Conservation (phyloP, 2,113 vertebrate genomes). For the Eulacestoma nigropectus region DNA sequence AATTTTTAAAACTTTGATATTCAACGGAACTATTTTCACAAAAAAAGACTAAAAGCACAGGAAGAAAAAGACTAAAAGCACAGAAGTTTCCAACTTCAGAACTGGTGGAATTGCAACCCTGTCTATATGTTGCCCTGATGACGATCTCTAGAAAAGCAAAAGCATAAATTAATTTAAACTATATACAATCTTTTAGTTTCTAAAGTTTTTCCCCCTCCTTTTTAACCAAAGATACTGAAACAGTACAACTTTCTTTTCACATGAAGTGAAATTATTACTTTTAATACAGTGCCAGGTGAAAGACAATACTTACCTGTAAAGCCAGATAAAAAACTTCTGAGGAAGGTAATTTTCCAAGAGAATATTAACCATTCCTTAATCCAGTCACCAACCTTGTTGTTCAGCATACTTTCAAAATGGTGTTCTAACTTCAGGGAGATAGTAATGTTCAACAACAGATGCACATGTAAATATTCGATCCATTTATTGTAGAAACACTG, state of each 20-base stretch:
- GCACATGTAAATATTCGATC: not conserved
- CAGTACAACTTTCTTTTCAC: not conserved
- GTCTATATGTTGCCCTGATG: not conserved
- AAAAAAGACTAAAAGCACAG: not conserved
- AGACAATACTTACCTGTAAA: not conserved
- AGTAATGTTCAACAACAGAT: not conserved
- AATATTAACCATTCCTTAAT: not conserved
- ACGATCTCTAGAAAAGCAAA: not conserved
- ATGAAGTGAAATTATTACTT: not conserved
- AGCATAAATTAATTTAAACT: not conserved
- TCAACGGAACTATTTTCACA: not conserved
- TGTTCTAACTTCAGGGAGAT: not conserved
- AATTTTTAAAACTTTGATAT: not conserved
- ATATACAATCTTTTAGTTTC: not conserved
- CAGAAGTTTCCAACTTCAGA: not conserved
- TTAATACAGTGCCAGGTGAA: not conserved
- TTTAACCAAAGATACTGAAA: not conserved
- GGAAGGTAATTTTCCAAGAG: not conserved
- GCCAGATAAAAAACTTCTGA: not conserved
- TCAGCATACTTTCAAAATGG: not conserved
- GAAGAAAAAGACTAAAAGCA: not conserved
- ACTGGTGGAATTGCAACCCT: not conserved
- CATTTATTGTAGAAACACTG: conserved; percentile 36
- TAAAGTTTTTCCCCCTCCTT: rapidly evolving
- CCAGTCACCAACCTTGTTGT: not conserved